Conservation (phyloP, 53 echinoderm and acorn worm genomes). For the Actinopyga echinites region DNA sequence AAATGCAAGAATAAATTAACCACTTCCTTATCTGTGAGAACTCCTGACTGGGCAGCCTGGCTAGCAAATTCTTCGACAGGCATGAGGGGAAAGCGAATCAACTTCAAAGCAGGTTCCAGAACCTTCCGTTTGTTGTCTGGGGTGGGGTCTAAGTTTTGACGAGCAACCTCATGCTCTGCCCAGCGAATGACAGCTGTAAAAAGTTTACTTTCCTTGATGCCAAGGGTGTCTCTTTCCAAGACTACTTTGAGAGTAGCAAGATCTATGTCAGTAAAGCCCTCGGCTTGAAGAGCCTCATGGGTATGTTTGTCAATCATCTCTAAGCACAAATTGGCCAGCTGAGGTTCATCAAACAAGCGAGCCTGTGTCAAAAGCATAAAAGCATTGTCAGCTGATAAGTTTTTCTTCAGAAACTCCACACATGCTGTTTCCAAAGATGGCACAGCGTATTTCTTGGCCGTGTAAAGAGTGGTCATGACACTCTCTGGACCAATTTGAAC, state of each 20-base stretch:
- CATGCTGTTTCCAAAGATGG: constrained; percentile 97
- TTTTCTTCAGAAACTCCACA: constrained; percentile 97
- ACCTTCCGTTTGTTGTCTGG: constrained; percentile 89
- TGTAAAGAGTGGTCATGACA: constrained; percentile 98
- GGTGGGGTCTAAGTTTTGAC: constrained; percentile 72
- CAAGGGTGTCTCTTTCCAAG: constrained; percentile 90
- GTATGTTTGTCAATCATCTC: constrained; percentile 99
- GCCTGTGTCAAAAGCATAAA: constrained; percentile 94
- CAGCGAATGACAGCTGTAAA: constrained; percentile 85
- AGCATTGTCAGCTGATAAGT: constrained; percentile 90
- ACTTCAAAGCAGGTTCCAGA: constrained; percentile 77
- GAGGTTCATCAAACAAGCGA: constrained; percentile 89
- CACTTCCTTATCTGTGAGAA: constrained; percentile 91
- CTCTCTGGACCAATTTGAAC: constrained; percentile 96
- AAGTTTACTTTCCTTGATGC: constrained; percentile 90
- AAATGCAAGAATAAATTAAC: constrained; percentile 99
- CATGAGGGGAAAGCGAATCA: constrained; percentile 96
- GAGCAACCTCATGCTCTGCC: constrained; percentile 82
- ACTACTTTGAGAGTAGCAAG: constrained; percentile 91
- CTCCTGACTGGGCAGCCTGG: constrained; percentile 89
- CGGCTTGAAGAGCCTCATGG: constrained; percentile 80
- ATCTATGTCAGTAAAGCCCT: constrained; percentile 98
- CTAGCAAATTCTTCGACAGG: constrained; percentile 98
- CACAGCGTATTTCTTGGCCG: constrained; percentile 97
- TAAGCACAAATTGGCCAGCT: constrained; percentile 89